Evolutionary conservation across 2,797 vertebrate species (phyloP).

Genomic region (Hozukius guyotensis): DNA sequence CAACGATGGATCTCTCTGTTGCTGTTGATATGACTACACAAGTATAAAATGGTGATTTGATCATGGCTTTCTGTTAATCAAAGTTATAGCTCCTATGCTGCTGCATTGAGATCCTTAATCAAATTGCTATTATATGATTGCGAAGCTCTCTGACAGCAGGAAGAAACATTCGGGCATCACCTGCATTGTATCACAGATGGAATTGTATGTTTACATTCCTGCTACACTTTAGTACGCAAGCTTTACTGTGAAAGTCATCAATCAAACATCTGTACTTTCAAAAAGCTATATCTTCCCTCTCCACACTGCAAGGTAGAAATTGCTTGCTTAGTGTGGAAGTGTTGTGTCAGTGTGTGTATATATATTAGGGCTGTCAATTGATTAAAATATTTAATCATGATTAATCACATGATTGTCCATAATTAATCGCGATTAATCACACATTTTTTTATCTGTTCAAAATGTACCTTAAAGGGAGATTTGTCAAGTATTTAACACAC

Average conservation of each 20-base stretch:
- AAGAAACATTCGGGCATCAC: neutral
- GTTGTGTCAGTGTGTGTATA: no score
- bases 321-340: neutral
- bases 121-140: neutral
- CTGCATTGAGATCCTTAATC: neutral
- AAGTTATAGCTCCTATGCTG: neutral
- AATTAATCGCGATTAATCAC: no score
- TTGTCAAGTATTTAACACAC: no score
- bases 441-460: no score
- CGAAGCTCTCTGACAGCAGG: neutral
- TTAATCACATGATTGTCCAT: no score
- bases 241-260: neutral
- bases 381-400: no score
- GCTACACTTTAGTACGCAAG: neutral
- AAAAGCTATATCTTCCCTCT: neutral
- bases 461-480: no score
- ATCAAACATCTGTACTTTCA: neutral
- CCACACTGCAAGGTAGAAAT: neutral
- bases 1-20: neutral
- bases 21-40: neutral
- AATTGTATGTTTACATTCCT: neutral
- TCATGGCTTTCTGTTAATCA: neutral
- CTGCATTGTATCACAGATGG: neutral
- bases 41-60: neutral
- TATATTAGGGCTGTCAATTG: no score